Percentiles rank a stretch among this genome's conserved stretches.
Evolutionary conservation across 2,888 invertebrate species (phyloP).

Genomic region (Hypena proboscidalis): DNA sequence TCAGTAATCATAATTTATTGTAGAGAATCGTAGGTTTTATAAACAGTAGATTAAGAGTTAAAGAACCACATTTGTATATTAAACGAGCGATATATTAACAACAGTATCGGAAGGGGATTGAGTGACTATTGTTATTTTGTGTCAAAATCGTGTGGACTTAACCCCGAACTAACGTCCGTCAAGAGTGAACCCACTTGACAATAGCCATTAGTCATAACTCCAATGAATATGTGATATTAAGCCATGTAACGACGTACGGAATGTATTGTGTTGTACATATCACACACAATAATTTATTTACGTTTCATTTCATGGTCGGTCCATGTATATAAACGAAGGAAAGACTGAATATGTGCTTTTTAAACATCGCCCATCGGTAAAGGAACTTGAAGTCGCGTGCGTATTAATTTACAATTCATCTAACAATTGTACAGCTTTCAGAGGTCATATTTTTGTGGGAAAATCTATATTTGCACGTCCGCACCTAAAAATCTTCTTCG

Average conservation of each 20-base stretch:
- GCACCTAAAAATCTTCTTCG: conserved; percentile 11
- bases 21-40: conserved; percentile 36
- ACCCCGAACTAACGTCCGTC: conserved; percentile 50
- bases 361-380: conserved; percentile 39
- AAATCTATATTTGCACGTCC: conserved; percentile 13
- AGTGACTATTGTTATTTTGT: conserved; percentile 37
- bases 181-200: conserved; percentile 47
- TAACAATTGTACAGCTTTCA: conserved; percentile 10
- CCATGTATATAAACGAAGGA: conserved; percentile 77
- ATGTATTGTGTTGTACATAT: conserved; percentile 47
- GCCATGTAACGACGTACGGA: conserved; percentile 45
- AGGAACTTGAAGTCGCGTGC: conserved; percentile 22
- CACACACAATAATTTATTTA: conserved; percentile 35
- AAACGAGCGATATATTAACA: conserved; percentile 23
- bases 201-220: conserved; percentile 55
- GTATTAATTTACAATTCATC: conserved; percentile 20
- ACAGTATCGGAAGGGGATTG: conserved; percentile 19
- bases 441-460: conserved; percentile 13
- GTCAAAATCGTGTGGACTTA: conserved; percentile 38
- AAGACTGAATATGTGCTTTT: conserved; percentile 71
- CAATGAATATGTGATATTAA: conserved; percentile 60
- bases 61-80: conserved; percentile 22
- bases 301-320: conserved; percentile 48
- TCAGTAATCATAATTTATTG: conserved; percentile 40
- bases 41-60: conserved; percentile 35